Conservation (phyloP, 2,113 vertebrate species). For the Neogobius melanostomus region DNA sequence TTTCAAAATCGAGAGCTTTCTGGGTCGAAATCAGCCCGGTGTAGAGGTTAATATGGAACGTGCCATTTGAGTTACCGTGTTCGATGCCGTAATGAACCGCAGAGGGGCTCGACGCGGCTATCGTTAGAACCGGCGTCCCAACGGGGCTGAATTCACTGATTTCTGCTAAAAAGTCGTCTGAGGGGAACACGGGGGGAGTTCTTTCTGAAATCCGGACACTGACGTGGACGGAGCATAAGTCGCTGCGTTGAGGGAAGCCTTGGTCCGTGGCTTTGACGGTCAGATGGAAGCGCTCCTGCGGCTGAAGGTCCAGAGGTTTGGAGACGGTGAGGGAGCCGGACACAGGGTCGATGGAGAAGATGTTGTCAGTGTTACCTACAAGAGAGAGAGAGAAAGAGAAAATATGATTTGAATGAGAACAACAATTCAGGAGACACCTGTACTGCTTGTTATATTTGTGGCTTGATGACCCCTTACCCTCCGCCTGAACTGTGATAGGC, state of each 20-base stretch:
- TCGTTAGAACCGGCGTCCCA: conserved; percentile 81
- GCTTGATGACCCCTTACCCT: too few relatives aligned
- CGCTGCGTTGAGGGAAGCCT: conserved; percentile 84
- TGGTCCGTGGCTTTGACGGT: conserved; percentile 88
- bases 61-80: conserved; percentile 82
- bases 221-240: conserved; percentile 82
- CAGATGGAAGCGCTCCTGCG: conserved; percentile 80
- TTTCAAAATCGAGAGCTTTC: conserved; percentile 87
- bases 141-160: conserved; percentile 82
- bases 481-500: too few relatives aligned
- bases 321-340: conserved; percentile 84
- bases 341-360: conserved; percentile 81
- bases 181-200: conserved; percentile 85
- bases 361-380: conserved; percentile 84
- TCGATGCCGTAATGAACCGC: conserved; percentile 87
- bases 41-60: conserved; percentile 86
- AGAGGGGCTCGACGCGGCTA: conserved; percentile 81
- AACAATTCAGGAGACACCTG: too few relatives aligned
- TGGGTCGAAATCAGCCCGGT: conserved; percentile 86
- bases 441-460: too few relatives aligned
- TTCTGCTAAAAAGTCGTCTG: conserved; percentile 85
- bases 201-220: conserved; percentile 79
- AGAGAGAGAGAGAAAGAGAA: conserved; percentile 20
- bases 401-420: not conserved
- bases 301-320: conserved; percentile 74